phyloP scores from a whole-genome alignment of 2,113 vertebrate species.

The Scomber japonicus region DNA sequence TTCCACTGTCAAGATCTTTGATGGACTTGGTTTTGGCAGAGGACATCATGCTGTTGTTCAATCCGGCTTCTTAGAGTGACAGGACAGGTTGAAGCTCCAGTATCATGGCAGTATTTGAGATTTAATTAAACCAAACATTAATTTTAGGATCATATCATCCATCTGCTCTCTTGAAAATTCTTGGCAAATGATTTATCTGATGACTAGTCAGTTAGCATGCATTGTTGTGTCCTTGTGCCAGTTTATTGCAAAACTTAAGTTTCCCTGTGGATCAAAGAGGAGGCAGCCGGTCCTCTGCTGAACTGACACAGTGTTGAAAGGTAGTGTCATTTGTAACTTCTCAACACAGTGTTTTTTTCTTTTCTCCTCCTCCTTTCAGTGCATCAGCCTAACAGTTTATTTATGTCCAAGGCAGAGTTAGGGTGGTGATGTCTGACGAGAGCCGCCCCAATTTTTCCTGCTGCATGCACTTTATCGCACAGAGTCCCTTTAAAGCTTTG shows the following conservation, averaged over 20 bases:
- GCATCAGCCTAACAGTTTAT: slow-evolving; percentile 1
- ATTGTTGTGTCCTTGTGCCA: neutral
- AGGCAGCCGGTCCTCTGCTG: neutral
- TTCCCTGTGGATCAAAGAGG: neutral
- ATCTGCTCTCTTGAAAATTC: neutral
- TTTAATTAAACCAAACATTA: no score
- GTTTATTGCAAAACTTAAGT: neutral
- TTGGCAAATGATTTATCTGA: neutral
- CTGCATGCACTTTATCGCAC: neutral
- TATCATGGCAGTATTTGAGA: neutral
- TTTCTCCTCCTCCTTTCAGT: neutral
- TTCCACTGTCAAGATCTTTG: no score
- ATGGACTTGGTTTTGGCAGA: neutral
- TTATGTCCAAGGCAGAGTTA: neutral
- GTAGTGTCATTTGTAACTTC: neutral
- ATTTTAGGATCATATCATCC: neutral
- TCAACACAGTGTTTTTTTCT: neutral
- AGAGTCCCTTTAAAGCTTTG: slow-evolving; percentile 21
- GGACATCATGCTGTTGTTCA: neutral
- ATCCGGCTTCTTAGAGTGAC: no score
- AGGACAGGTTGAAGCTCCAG: neutral
- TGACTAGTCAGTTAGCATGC: slow-evolving; percentile 18
- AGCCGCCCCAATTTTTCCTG: neutral
- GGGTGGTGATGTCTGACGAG: neutral
- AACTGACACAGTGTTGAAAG: neutral